These are phyloP conservation scores for Hapalemur alaotrensis DNA, from an alignment of 2,797 vertebrate species.

Conservation along the genomic window DNA sequence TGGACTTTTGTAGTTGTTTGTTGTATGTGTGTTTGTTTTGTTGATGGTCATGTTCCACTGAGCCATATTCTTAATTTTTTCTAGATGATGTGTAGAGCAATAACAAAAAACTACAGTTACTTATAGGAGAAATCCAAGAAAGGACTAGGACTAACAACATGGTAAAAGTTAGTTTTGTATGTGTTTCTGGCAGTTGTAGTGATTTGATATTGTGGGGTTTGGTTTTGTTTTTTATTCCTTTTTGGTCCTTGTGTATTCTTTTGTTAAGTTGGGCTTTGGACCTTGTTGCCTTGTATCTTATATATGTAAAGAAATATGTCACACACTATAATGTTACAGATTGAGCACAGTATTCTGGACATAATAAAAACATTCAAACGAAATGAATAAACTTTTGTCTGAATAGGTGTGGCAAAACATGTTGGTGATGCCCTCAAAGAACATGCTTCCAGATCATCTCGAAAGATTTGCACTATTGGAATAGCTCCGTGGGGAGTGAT, in stretches of 20 bases:
- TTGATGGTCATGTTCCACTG: not conserved
- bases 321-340: conserved; percentile 28
- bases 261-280: conserved; percentile 22
- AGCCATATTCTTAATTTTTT: conserved; percentile 17
- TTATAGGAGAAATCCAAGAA: conserved; percentile 36
- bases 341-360: conserved; percentile 38
- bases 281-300: not conserved
- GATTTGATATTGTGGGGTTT: not conserved
- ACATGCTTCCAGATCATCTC: conserved; percentile 95
- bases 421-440: conserved; percentile 98
- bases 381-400: conserved; percentile 30
- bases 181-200: conserved; percentile 50
- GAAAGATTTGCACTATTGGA: conserved; percentile 99
- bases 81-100: conserved; percentile 3
- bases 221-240: not conserved
- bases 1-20: not conserved
- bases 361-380: not conserved
- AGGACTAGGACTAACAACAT: conserved; percentile 6
- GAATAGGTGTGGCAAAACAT: conserved; percentile 95
- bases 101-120: conserved; percentile 33
- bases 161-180: conserved; percentile 46
- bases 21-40: conserved; percentile 7
- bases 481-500: conserved; percentile 99
- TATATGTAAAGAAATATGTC: conserved; percentile 22
- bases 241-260: conserved; percentile 7